Conservation (phyloP, 1,140 invertebrate genomes). For the Drosophila pectinifera region DNA sequence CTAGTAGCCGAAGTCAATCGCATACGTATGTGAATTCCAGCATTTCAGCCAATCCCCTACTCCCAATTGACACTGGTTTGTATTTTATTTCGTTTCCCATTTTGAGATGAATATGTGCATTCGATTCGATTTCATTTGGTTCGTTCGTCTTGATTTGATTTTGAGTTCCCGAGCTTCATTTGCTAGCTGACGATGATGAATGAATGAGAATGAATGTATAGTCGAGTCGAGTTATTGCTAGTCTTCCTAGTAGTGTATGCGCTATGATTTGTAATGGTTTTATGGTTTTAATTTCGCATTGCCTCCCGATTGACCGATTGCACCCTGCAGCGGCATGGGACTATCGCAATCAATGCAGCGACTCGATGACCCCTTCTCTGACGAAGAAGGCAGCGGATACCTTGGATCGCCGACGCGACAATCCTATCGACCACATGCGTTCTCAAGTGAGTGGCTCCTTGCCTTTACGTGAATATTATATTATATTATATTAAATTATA, state of each 20-base stretch:
- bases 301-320: slow-evolving; percentile 40
- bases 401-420: slow-evolving; percentile 85
- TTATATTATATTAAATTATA: too few species aligned
- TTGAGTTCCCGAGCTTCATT: slow-evolving; percentile 35
- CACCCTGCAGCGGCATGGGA: slow-evolving; percentile 81
- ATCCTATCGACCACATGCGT: slow-evolving; percentile 85
- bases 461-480: too few species aligned
- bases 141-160: slow-evolving; percentile 40
- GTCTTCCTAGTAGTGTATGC: slow-evolving; percentile 28
- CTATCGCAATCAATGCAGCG: slow-evolving; percentile 85
- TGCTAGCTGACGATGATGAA: slow-evolving; percentile 50
- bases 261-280: slow-evolving; percentile 33
- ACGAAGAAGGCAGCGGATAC: slow-evolving; percentile 85
- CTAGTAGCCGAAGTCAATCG: slow-evolving; percentile 85
- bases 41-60: slow-evolving; percentile 93
- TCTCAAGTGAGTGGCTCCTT: slow-evolving; percentile 74
- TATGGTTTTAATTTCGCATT: slow-evolving; percentile 36
- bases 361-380: slow-evolving; percentile 85
- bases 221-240: slow-evolving; percentile 56
- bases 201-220: slow-evolving; percentile 55
- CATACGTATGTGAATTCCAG: slow-evolving; percentile 88
- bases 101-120: slow-evolving; percentile 45
- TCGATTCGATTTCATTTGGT: slow-evolving; percentile 60
- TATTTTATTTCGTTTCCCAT: slow-evolving; percentile 82
- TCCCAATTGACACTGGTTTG: slow-evolving; percentile 91